phyloP scores from a whole-genome alignment of 2,797 vertebrate genomes.

The Sus cebifrons region DNA sequence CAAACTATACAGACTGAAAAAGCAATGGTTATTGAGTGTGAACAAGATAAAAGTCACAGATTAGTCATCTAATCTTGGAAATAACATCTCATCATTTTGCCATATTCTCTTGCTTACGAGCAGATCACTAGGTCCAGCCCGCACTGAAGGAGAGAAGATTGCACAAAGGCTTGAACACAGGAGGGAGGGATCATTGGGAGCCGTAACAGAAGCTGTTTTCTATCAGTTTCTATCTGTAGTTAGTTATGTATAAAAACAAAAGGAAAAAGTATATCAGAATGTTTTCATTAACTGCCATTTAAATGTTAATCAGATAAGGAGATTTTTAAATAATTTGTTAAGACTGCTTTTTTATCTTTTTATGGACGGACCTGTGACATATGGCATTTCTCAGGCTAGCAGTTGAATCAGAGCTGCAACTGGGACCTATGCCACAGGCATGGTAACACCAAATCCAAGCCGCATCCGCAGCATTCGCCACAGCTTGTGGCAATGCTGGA shows the following conservation, averaged over 20 bases:
- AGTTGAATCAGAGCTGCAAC: too few species aligned
- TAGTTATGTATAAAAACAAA: not conserved
- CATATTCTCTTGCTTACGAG: constrained; percentile 23
- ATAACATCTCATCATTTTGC: not conserved
- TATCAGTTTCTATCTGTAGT: not conserved
- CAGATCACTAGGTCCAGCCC: not conserved
- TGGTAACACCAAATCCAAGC: too few species aligned
- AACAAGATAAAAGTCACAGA: not conserved
- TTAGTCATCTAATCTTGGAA: not conserved
- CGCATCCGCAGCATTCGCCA: too few species aligned
- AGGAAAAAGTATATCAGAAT: not conserved
- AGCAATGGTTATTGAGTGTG: not conserved
- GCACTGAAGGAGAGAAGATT: not conserved
- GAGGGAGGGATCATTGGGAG: not conserved
- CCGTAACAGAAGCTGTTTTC: not conserved
- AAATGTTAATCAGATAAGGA: not conserved
- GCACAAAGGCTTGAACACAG: not conserved
- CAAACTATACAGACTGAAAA: not conserved
- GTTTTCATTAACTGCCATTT: not conserved
- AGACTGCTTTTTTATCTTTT: not conserved
- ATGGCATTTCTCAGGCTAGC: too few species aligned
- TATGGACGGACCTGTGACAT: too few species aligned
- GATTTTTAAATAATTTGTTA: constrained; percentile 2
- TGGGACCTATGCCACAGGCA: too few species aligned
- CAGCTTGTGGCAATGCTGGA: too few species aligned